These are phyloP conservation scores for Indicator indicator DNA, from an alignment of 2,113 vertebrate genomes.

Conservation along the genomic window DNA sequence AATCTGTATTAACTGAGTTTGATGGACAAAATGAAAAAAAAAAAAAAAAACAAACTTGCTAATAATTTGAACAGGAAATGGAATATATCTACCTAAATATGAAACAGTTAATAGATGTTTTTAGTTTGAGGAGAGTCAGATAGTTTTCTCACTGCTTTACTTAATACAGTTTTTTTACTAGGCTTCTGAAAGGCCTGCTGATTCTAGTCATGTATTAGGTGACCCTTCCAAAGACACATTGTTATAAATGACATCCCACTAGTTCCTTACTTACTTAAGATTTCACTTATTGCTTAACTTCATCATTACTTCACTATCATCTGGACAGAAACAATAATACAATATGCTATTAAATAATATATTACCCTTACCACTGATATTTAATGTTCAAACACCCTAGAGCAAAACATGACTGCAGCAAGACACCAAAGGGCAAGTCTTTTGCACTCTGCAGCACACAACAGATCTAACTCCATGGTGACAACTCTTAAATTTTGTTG, in stretches of 20 bases:
- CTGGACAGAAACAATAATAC: neutral
- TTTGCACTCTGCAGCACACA: neutral
- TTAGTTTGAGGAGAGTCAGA: neutral
- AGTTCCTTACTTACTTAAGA: neutral
- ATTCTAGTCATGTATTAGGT: neutral
- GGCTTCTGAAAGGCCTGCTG: neutral
- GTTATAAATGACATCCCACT: neutral
- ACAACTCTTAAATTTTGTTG: slow-evolving; percentile 9
- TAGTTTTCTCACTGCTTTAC: neutral
- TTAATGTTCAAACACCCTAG: neutral
- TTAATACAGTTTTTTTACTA: neutral
- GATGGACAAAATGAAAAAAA: neutral
- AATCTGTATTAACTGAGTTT: neutral
- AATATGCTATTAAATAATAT: neutral
- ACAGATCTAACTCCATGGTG: neutral
- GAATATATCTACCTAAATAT: neutral
- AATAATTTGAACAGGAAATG: neutral
- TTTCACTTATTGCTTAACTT: slow-evolving; percentile 4
- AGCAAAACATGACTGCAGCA: neutral
- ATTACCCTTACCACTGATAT: neutral
- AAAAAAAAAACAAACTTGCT: neutral
- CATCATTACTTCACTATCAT: neutral
- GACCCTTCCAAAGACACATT: neutral
- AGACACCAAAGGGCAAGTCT: neutral
- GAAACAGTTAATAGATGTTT: neutral